Conservation (phyloP, 2,113 vertebrate genomes). For the Corythaixoides concolor region DNA sequence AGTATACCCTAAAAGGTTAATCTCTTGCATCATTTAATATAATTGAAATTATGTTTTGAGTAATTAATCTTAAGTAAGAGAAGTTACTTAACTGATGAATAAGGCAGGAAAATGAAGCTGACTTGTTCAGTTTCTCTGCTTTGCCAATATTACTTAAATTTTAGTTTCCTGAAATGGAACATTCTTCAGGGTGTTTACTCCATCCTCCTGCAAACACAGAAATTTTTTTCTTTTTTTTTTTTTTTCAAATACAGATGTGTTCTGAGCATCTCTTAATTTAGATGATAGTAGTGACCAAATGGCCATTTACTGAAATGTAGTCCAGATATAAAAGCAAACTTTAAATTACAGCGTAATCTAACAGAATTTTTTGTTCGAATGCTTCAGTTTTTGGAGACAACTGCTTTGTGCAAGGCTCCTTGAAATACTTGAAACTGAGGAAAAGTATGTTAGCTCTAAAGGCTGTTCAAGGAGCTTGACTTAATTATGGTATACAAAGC, state of each 20-base stretch:
- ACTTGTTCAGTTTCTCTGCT: neutral
- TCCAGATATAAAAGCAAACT: neutral
- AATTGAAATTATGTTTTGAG: neutral
- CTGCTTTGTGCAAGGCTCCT: neutral
- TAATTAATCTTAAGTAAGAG: neutral
- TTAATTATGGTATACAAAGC: neutral
- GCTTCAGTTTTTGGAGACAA: neutral
- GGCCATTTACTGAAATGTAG: neutral
- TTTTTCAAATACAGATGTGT: rapidly evolving
- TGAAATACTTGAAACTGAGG: neutral
- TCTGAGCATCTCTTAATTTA: neutral
- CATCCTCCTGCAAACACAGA: neutral
- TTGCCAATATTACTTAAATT: neutral
- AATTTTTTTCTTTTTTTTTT: neutral
- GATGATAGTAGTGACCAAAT: neutral
- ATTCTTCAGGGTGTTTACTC: neutral
- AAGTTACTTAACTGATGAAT: neutral
- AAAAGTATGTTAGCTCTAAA: neutral
- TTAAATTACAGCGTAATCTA: neutral
- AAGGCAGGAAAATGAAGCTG: neutral
- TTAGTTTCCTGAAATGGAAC: neutral
- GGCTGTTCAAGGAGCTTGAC: neutral
- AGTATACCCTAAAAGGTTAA: neutral
- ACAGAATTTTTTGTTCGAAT: neutral
- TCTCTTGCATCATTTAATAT: neutral